phyloP scores from a whole-genome alignment of 2,888 invertebrate species.

The Autographa gamma region DNA sequence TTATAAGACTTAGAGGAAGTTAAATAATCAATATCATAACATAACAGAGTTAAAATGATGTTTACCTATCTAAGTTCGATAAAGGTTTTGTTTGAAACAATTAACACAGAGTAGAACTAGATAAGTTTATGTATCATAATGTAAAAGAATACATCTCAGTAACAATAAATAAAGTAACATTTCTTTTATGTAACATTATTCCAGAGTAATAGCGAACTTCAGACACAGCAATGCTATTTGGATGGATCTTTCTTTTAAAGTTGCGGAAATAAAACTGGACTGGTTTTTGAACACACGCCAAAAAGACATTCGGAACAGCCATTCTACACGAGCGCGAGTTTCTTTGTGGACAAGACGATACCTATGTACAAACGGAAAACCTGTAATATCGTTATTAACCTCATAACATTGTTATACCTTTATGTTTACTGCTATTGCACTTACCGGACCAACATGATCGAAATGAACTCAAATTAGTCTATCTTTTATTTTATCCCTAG shows the following conservation, averaged over 20 bases:
- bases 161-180: conserved; percentile 43
- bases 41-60: conserved; percentile 31
- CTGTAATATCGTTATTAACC: conserved; percentile 34
- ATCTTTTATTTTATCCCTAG: conserved; percentile 58
- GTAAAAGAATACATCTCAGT: conserved; percentile 27
- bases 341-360: conserved; percentile 50
- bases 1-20: conserved; percentile 25
- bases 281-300: conserved; percentile 71
- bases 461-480: conserved; percentile 51
- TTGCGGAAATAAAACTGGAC: conserved; percentile 60
- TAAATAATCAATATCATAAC: conserved; percentile 17
- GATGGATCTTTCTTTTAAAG: conserved; percentile 62
- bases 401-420: conserved; percentile 28
- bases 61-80: conserved; percentile 10
- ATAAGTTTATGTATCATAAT: conserved; percentile 12
- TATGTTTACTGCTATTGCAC: conserved; percentile 24
- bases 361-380: conserved; percentile 35
- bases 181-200: conserved; percentile 49
- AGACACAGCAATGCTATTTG: conserved; percentile 57
- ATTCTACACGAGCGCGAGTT: conserved; percentile 55
- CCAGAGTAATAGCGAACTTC: conserved; percentile 48
- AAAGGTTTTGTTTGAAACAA: conserved; percentile 21
- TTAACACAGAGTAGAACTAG: neutral
- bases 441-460: conserved; percentile 18
- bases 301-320: conserved; percentile 63